Conservation (phyloP, 2,797 vertebrate species). For the Caiman crocodilus region DNA sequence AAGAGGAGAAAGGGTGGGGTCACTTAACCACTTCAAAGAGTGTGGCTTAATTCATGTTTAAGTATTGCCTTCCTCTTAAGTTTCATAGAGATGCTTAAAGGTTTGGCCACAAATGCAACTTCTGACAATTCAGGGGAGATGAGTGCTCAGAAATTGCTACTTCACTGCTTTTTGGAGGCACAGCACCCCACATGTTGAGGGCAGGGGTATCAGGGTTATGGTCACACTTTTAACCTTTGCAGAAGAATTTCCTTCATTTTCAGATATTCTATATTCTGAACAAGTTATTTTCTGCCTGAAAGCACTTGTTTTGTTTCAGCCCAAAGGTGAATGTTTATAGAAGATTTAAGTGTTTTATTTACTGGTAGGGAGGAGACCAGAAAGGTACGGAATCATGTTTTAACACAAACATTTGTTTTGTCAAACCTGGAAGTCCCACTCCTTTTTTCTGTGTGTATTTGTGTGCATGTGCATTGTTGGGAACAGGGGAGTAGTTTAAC, state of each 20-base stretch:
- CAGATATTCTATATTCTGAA: background rate
- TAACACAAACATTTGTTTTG: background rate
- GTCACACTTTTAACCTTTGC: background rate
- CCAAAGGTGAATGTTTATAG: background rate
- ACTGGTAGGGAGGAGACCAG: background rate
- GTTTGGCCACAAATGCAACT: background rate
- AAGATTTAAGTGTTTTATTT: constrained; percentile 1
- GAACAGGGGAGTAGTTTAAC: background rate
- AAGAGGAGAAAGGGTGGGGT: too few relatives aligned
- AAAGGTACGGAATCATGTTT: background rate
- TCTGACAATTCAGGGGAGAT: background rate
- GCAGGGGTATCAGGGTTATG: background rate
- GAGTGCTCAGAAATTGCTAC: background rate
- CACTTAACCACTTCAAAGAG: background rate
- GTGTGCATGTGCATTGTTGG: background rate
- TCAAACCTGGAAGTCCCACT: background rate
- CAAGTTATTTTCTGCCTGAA: background rate
- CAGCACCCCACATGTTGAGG: background rate
- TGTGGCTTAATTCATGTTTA: background rate
- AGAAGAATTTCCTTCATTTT: background rate
- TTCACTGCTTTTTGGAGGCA: background rate
- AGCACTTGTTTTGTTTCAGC: background rate
- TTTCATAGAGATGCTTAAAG: too few relatives aligned
- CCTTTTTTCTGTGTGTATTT: background rate
- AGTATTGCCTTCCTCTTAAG: background rate